Conservation (phyloP, 2,113 vertebrate species). For the Pterophyllum scalare region DNA sequence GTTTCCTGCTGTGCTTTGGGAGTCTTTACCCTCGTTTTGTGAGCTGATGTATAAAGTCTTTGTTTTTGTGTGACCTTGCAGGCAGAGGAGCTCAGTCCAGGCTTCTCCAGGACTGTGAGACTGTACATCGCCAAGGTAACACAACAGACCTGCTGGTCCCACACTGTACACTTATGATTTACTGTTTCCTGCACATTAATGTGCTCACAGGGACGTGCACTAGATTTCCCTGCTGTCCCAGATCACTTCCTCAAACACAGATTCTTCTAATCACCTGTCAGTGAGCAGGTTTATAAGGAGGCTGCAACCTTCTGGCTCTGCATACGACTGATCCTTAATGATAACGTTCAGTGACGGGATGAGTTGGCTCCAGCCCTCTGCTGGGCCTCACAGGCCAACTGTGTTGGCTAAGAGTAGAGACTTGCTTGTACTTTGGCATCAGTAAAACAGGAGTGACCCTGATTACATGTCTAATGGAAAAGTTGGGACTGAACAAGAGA, state of each 20-base stretch:
- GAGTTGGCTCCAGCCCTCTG: too few species aligned
- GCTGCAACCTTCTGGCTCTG: accelerated
- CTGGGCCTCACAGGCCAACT: too few species aligned
- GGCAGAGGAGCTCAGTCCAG: constrained; percentile 89
- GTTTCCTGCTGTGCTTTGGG: too few species aligned
- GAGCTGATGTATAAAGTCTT: neutral
- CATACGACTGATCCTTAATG: too few species aligned
- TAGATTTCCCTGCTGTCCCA: too few species aligned
- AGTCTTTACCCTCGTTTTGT: neutral
- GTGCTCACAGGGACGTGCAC: neutral
- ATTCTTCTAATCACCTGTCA: neutral
- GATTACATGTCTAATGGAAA: too few species aligned
- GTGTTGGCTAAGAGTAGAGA: too few species aligned
- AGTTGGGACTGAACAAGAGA: too few species aligned
- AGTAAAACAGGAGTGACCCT: too few species aligned
- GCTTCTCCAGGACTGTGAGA: constrained; percentile 89
- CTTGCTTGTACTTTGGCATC: too few species aligned
- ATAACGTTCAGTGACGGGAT: too few species aligned
- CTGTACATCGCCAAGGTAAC: constrained; percentile 91
- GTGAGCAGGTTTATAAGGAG: neutral
- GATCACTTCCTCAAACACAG: neutral
- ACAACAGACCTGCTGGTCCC: neutral
- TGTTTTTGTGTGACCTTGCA: constrained; percentile 46
- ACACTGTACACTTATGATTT: neutral
- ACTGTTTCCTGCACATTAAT: neutral